Conservation (phyloP, 2,113 vertebrate species). For the Plectropomus leopardus region DNA sequence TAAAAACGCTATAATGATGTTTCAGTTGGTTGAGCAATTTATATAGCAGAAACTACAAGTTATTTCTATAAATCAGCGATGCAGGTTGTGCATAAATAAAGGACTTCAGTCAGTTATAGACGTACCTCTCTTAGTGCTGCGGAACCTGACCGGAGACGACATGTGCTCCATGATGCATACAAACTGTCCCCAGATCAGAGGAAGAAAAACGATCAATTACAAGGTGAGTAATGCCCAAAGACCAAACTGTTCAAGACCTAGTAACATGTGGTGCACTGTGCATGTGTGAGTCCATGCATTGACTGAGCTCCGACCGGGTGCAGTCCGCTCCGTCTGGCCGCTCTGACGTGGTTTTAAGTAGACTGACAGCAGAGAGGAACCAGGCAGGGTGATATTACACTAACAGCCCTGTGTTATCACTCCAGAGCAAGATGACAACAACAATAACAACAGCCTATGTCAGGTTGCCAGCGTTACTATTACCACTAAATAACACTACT, state of each 20-base stretch:
- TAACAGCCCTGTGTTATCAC: too few relatives aligned
- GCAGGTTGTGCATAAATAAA: neutral
- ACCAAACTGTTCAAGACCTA: neutral
- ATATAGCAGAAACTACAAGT: neutral
- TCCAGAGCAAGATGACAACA: too few relatives aligned
- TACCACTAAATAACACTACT: too few relatives aligned
- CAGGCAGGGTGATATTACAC: too few relatives aligned
- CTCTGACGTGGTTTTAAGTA: conserved; percentile 6
- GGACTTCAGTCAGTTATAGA: neutral
- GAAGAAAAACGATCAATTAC: neutral
- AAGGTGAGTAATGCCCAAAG: neutral
- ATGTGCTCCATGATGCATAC: conserved; percentile 70
- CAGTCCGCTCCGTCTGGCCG: neutral
- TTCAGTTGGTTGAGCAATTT: neutral
- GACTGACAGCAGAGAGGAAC: too few relatives aligned
- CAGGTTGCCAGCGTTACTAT: too few relatives aligned
- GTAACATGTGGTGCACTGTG: neutral
- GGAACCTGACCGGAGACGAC: conserved; percentile 78
- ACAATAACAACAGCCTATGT: too few relatives aligned
- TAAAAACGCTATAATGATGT: neutral
- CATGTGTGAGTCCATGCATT: neutral
- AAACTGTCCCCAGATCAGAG: conserved; percentile 30
- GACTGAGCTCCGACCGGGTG: neutral
- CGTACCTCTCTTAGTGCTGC: conserved; percentile 67
- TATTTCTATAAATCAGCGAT: neutral